A percentile compares a stretch with the other conserved stretches of the same genome.
These are phyloP conservation scores for Agonopterix subpropinquella DNA, from an alignment of 2,888 invertebrate genomes.

Conservation along the genomic window DNA sequence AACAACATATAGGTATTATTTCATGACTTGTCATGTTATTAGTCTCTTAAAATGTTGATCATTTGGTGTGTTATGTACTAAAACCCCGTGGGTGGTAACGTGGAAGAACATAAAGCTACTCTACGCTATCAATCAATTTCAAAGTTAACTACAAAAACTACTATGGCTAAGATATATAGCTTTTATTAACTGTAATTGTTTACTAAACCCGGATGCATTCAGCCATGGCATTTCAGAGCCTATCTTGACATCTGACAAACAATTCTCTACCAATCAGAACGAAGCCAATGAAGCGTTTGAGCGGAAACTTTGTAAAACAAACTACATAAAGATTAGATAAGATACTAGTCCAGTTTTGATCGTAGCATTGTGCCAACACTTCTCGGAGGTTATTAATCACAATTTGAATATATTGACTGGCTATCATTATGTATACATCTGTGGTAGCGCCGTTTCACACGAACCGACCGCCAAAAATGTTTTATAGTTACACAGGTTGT, in stretches of 20 bases:
- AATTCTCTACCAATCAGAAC: slow-evolving; percentile 23
- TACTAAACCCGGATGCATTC: slow-evolving; percentile 18
- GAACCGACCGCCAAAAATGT: slow-evolving; percentile 24
- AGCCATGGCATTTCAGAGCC: slow-evolving; percentile 20
- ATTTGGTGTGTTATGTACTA: too few species aligned
- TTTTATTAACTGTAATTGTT: neutral
- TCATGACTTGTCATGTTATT: too few species aligned
- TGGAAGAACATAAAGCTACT: too few species aligned
- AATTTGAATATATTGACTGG: slow-evolving; percentile 66
- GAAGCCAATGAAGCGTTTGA: slow-evolving; percentile 23
- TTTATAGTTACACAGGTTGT: slow-evolving; percentile 30
- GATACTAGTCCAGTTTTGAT: slow-evolving; percentile 18
- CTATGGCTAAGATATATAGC: too few species aligned
- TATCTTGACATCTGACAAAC: slow-evolving; percentile 35
- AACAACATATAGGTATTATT: too few species aligned
- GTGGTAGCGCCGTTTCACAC: slow-evolving; percentile 53
- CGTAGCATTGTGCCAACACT: slow-evolving; percentile 30
- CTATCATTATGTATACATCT: slow-evolving; percentile 49
- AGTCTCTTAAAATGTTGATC: too few species aligned
- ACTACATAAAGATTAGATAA: slow-evolving; percentile 9
- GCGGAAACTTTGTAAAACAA: slow-evolving; percentile 23
- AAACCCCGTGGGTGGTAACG: too few species aligned
- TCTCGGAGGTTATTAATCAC: slow-evolving; percentile 50
- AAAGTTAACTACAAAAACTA: neutral
- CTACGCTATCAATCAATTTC: too few species aligned